Conservation (phyloP, 2,797 vertebrate genomes). For the Pogonophryne albipinna region DNA sequence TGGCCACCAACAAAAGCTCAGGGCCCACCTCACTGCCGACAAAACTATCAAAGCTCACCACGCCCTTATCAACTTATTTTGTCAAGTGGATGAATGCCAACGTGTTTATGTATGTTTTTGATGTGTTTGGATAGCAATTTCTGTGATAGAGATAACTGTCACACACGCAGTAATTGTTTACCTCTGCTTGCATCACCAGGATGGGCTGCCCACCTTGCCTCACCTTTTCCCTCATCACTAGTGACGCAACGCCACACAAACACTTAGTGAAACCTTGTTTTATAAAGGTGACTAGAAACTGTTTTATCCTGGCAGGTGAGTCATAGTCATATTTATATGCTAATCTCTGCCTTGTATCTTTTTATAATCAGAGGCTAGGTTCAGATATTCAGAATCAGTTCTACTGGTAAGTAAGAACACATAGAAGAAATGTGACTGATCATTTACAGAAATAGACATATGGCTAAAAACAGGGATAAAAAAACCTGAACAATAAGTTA, state of each 20-base stretch:
- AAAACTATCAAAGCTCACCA: slow-evolving; percentile 52
- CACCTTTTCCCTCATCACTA: slow-evolving; percentile 29
- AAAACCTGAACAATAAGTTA: no score
- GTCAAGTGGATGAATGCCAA: slow-evolving; percentile 30
- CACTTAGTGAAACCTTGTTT: slow-evolving; percentile 20
- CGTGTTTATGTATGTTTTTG: slow-evolving; percentile 30
- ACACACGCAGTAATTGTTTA: slow-evolving; percentile 47
- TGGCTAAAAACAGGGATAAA: no score
- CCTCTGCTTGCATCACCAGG: slow-evolving; percentile 58
- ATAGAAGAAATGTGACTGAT: no score
- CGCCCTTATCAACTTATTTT: slow-evolving; percentile 47
- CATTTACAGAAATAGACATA: no score
- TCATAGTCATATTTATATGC: slow-evolving; percentile 17
- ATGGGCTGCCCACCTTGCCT: slow-evolving; percentile 47
- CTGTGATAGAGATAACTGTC: not conserved
- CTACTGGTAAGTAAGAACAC: no score
- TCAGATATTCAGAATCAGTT: no score
- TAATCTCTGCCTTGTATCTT: not conserved
- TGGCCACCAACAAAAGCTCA: slow-evolving; percentile 61
- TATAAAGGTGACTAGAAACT: slow-evolving; percentile 12
- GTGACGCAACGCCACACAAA: slow-evolving; percentile 26
- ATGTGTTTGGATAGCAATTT: slow-evolving; percentile 19
- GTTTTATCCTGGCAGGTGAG: slow-evolving; percentile 6
- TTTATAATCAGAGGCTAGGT: no score
- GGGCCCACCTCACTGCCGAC: slow-evolving; percentile 43